Percentiles rank a stretch among this genome's conserved stretches.
Conservation (phyloP, 2,888 invertebrate genomes). For the Agrilus cyanescens region DNA sequence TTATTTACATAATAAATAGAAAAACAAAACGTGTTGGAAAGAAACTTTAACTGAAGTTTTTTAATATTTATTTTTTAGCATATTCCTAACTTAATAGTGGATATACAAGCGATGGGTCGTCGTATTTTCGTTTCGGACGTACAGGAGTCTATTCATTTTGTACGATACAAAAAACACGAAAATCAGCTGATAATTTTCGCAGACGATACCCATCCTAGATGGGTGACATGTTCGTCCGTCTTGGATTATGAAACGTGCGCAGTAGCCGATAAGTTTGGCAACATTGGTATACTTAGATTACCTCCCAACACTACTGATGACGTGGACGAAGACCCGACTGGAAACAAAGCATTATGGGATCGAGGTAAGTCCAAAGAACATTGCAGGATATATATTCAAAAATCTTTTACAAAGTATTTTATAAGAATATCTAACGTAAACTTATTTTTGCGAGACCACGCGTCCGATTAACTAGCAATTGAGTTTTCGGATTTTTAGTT, state of each 20-base stretch:
- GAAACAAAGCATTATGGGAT: conserved; percentile 95
- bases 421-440: no score
- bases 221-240: conserved; percentile 85
- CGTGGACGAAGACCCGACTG: conserved; percentile 98
- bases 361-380: conserved; percentile 48
- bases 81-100: conserved; percentile 89
- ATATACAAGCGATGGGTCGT: conserved; percentile 88
- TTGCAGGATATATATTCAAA: no score
- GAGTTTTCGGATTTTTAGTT: no score
- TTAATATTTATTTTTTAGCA: conserved; percentile 45
- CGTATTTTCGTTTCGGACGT: conserved; percentile 92
- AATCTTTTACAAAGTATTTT: no score
- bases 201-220: conserved; percentile 94
- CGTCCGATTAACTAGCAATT: no score
- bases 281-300: conserved; percentile 78
- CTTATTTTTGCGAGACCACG: no score
- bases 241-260: conserved; percentile 96
- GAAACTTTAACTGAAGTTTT: neutral
- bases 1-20: conserved; percentile 1
- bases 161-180: conserved; percentile 87
- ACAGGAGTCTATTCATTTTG: conserved; percentile 93
- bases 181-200: conserved; percentile 98
- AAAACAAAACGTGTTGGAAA: neutral
- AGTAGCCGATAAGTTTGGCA: conserved; percentile 96
- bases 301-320: conserved; percentile 91